Evolutionary conservation across 2,888 invertebrate species (phyloP).

Genomic region (Habrosyne pyritoides): DNA sequence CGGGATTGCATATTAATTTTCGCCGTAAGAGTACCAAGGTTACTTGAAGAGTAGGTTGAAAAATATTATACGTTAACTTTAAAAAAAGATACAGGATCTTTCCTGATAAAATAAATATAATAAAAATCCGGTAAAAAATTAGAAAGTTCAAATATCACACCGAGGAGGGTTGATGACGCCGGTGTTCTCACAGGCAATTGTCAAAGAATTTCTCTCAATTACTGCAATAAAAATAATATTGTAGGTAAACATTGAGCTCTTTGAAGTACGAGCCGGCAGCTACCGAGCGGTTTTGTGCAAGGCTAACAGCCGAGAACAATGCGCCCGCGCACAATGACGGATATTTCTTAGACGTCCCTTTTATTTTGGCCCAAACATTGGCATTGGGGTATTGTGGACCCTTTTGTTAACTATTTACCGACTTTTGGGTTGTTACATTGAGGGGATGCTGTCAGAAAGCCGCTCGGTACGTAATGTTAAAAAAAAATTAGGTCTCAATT

Average conservation of each 20-base stretch:
- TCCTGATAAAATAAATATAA: constrained; percentile 20
- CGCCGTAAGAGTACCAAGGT: too few relatives aligned
- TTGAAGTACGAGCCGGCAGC: constrained; percentile 69
- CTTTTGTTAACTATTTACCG: constrained; percentile 80
- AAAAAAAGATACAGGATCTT: too few relatives aligned
- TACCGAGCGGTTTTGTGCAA: constrained; percentile 82
- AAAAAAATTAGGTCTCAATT: constrained; percentile 63
- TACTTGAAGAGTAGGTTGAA: too few relatives aligned
- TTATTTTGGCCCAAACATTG: constrained; percentile 81
- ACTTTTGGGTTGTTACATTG: constrained; percentile 76
- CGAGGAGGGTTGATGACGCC: constrained; percentile 44
- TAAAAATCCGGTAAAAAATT: constrained; percentile 50
- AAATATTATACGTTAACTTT: too few relatives aligned
- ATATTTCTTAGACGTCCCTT: constrained; percentile 68
- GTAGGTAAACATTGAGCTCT: constrained; percentile 70
- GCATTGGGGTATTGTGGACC: constrained; percentile 72
- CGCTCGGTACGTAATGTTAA: constrained; percentile 32
- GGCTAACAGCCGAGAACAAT: constrained; percentile 61
- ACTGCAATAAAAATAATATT: constrained; percentile 81
- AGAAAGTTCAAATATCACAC: constrained; percentile 53
- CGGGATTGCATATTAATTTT: too few relatives aligned
- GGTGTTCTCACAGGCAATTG: constrained; percentile 49
- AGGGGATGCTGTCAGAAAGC: constrained; percentile 60
- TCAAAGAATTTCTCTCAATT: constrained; percentile 69
- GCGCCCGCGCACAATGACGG: constrained; percentile 61